Evolutionary conservation across 2,888 invertebrate species (phyloP).

Genomic region (Oligia latruncula): DNA sequence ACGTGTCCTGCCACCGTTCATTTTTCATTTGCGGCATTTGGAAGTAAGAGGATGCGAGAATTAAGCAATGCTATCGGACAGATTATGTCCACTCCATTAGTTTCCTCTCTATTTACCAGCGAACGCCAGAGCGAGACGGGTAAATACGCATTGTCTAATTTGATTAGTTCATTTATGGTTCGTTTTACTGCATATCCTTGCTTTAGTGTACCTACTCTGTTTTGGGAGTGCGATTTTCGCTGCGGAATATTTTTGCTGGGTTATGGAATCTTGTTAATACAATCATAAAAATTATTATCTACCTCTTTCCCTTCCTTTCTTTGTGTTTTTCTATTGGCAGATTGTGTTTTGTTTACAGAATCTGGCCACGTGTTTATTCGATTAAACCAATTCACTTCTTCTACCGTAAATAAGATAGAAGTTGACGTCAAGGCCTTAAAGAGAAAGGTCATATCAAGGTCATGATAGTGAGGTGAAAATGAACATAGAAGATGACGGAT

Average conservation of each 20-base stretch:
- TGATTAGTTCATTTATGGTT: slow-evolving; percentile 53
- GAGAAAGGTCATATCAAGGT: background rate
- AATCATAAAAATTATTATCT: slow-evolving; percentile 23
- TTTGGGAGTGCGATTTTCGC: slow-evolving; percentile 29
- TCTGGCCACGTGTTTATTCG: background rate
- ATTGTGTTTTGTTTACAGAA: slow-evolving; percentile 14
- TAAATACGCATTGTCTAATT: slow-evolving; percentile 41
- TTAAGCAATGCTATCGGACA: slow-evolving; percentile 50
- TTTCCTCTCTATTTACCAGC: slow-evolving; percentile 35
- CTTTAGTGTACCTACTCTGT: slow-evolving; percentile 22
- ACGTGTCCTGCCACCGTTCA: slow-evolving; percentile 24
- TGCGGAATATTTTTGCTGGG: slow-evolving; percentile 9
- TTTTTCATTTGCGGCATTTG: slow-evolving; percentile 48
- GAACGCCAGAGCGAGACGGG: slow-evolving; percentile 28
- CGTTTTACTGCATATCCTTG: slow-evolving; percentile 47
- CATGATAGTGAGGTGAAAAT: no score
- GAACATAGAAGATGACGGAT: no score
- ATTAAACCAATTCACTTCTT: no score
- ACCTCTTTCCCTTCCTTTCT: no score
- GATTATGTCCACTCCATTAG: slow-evolving; percentile 59
- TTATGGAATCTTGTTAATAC: slow-evolving; percentile 14
- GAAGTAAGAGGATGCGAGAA: slow-evolving; percentile 42
- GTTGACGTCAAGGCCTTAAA: background rate
- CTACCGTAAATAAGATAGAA: background rate
- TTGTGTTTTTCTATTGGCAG: background rate